These are phyloP conservation scores for Oreotrochilus melanogaster DNA, from an alignment of 2,113 vertebrate genomes.

Conservation along the genomic window DNA sequence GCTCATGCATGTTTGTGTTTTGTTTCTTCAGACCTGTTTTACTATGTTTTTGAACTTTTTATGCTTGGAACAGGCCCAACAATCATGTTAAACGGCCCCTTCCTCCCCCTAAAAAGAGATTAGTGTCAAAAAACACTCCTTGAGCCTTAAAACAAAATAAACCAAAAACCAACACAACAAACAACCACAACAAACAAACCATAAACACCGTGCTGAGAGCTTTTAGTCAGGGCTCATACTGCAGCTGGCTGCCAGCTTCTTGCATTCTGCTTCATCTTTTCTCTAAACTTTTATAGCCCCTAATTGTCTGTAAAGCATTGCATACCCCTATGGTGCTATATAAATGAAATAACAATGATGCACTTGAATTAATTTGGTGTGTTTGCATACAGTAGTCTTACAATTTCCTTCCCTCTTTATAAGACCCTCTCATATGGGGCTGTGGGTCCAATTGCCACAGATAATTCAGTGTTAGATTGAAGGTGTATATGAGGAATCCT, in stretches of 20 bases:
- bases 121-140: constrained; percentile 32
- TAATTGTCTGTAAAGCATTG: constrained; percentile 59
- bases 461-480: constrained; percentile 42
- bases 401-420: constrained; percentile 11
- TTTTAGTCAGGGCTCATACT: constrained; percentile 15
- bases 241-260: constrained; percentile 30
- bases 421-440: constrained; percentile 7
- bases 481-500: background rate
- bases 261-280: constrained; percentile 52
- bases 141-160: constrained; percentile 28
- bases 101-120: background rate
- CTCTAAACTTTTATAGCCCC: constrained; percentile 64
- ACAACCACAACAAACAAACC: constrained; percentile 1
- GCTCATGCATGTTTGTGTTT: background rate
- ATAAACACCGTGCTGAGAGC: constrained; percentile 29
- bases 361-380: constrained; percentile 64
- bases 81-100: background rate
- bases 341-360: constrained; percentile 60
- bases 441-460: constrained; percentile 28
- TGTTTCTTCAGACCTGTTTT: constrained; percentile 44
- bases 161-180: background rate
- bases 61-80: constrained; percentile 51
- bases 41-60: constrained; percentile 35
- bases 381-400: constrained; percentile 37
- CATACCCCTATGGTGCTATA: constrained; percentile 51